These are phyloP conservation scores for Potorous gilbertii DNA, from an alignment of 2,797 vertebrate species.

Conservation along the genomic window DNA sequence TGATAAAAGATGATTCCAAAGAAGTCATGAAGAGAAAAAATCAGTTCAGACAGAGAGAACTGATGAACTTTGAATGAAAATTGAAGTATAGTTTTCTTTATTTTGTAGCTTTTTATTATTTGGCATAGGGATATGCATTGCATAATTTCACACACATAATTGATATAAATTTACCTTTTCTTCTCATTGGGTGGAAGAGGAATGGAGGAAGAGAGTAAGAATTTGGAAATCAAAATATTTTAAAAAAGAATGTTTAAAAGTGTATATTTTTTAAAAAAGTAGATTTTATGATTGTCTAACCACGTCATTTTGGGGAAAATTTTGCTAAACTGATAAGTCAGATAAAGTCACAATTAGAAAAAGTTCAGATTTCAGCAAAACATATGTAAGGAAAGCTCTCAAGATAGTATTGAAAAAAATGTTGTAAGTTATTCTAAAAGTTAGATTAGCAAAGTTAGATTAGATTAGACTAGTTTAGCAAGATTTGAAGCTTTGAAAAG, in stretches of 20 bases:
- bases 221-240: neutral
- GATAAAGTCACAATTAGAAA: neutral
- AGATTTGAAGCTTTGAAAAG: neutral
- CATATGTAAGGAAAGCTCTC: no score
- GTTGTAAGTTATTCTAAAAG: neutral
- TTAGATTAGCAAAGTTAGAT: no score
- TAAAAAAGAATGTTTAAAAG: neutral
- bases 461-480: neutral
- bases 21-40: neutral
- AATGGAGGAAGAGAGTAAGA: neutral
- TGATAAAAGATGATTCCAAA: neutral
- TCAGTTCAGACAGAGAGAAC: neutral
- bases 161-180: neutral
- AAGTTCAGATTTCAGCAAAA: neutral
- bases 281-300: no score
- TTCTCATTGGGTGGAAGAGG: neutral
- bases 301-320: neutral
- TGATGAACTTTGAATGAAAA: neutral
- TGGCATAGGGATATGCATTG: neutral
- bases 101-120: neutral
- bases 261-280: neutral
- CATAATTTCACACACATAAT: neutral
- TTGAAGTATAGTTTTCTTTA: neutral
- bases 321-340: accelerated
- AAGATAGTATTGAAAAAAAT: neutral